Evolutionary conservation across 2,888 invertebrate species (phyloP), one percentile per base, ranked within the genome.

Genomic region (Lycaena phlaeas): DNA sequence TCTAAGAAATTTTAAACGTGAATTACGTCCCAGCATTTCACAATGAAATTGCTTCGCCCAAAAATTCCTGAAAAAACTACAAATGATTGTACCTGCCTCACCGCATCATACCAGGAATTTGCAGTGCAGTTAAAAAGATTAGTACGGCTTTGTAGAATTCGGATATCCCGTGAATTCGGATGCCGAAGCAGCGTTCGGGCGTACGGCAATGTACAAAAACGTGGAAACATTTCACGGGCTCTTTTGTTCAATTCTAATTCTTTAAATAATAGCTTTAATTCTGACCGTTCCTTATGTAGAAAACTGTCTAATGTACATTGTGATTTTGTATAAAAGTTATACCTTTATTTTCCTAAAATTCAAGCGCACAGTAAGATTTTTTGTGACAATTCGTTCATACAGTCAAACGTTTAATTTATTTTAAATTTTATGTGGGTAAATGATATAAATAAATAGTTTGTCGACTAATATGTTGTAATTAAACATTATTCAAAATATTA

Each of bases 221-320:
- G 34, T 34, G 34, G 22, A 34, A 34, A 34, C 34, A 34, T 34
- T 34, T 18, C 34, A 34, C 22, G 5, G 22, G 22, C 22, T 34
- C 34, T 34, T 34, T 34, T 34, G 34, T 34, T 34, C 34, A 4
- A 17, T 11, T 34, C 34, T 34, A 34, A 34, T 34, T 18, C 34
- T 11, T 11, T 9, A 34, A 18, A 22, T 22, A 22, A 22, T 5
- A 22, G 34, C 10, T 22, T 34, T 34, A 18, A 34, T 34, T 18
- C 34, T 12, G 14, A 34, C 18, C 12, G 11, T 18, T 34, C 18
- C 22, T 18, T 34, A 34, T 18, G 11, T 7, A n/a, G n/a, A n/a
- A n/a, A n/a, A n/a, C n/a, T n/a, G n/a, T n/a, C n/a, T n/a, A n/a
- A n/a, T n/a, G n/a, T n/a, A n/a, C n/a, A n/a, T n/a, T n/a, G n/a